A percentile compares a stretch with the other conserved stretches of the same genome.
Evolutionary conservation across 2,888 invertebrate genomes (phyloP).

Genomic region (Cephus pulcher): DNA sequence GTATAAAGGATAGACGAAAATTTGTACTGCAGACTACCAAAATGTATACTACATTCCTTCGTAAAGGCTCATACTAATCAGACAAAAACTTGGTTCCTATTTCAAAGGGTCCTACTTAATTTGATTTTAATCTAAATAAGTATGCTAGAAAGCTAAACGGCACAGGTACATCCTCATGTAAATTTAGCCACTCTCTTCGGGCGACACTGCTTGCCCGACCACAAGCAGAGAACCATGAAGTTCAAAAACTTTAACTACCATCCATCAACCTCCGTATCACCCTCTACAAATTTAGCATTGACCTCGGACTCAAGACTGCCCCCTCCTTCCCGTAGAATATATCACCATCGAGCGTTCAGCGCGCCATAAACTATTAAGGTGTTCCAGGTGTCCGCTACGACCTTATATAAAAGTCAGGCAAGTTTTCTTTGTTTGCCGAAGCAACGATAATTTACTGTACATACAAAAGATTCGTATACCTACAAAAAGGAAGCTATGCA

Average conservation of each 20-base stretch:
- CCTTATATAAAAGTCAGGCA: conserved; percentile 34
- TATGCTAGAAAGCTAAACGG: background rate
- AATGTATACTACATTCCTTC: background rate
- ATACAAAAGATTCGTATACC: background rate
- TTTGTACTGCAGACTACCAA: background rate
- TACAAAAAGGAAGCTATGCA: background rate
- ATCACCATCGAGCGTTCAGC: conserved; percentile 27
- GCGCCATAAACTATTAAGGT: conserved; percentile 48
- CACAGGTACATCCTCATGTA: background rate
- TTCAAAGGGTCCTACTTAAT: background rate
- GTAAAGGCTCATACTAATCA: background rate
- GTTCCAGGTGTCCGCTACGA: conserved; percentile 49
- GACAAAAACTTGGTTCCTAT: background rate
- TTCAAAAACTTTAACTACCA: background rate
- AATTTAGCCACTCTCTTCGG: background rate
- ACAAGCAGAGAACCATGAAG: background rate
- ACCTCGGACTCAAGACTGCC: background rate
- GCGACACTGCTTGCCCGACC: background rate
- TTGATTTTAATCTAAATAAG: background rate
- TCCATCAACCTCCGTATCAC: background rate
- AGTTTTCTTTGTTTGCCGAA: conserved; percentile 30
- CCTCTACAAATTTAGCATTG: background rate
- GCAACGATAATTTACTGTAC: background rate
- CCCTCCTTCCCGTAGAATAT: conserved; percentile 28
- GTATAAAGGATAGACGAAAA: background rate